These are phyloP conservation scores for Andrena camellia DNA, from an alignment of 2,888 invertebrate genomes.

Conservation along the genomic window DNA sequence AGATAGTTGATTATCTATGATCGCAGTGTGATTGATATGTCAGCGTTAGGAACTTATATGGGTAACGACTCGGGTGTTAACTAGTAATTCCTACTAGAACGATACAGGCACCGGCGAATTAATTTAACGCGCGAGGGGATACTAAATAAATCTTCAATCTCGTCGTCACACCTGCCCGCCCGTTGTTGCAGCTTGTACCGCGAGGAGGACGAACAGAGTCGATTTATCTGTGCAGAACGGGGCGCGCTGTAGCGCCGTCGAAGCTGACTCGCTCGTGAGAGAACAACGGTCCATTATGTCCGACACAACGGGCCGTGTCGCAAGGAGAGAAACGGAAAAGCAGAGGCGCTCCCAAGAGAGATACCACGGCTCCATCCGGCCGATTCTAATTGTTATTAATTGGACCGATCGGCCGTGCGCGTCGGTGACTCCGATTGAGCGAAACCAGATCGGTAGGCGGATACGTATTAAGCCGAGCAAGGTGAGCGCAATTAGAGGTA, in stretches of 20 bases:
- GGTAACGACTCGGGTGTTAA: too few relatives aligned
- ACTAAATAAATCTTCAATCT: neutral
- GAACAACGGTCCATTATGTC: slow-evolving; percentile 61
- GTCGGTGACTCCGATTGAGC: slow-evolving; percentile 21
- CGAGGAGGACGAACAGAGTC: slow-evolving; percentile 6
- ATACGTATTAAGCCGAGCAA: slow-evolving; percentile 51
- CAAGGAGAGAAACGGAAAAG: slow-evolving; percentile 50
- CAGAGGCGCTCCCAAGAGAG: slow-evolving; percentile 17
- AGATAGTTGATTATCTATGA: too few relatives aligned
- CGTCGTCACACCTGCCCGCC: neutral
- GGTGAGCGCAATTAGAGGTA: slow-evolving; percentile 65
- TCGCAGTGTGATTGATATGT: too few relatives aligned
- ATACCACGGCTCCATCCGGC: slow-evolving; percentile 28
- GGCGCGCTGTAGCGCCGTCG: slow-evolving; percentile 6
- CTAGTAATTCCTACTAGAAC: too few relatives aligned
- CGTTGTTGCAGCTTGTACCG: neutral
- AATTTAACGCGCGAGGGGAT: neutral
- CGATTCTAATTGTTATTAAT: slow-evolving; percentile 62
- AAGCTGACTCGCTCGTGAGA: slow-evolving; percentile 33
- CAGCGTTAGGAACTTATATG: too few relatives aligned
- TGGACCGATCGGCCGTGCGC: slow-evolving; percentile 29
- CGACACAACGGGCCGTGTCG: slow-evolving; percentile 56
- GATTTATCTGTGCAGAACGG: slow-evolving; percentile 22
- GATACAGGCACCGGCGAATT: too few relatives aligned
- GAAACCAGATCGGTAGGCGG: slow-evolving; percentile 49